Percentiles rank a stretch among this genome's conserved stretches.
Evolutionary conservation across 2,797 vertebrate genomes (phyloP).

Genomic region (Brotula barbata): DNA sequence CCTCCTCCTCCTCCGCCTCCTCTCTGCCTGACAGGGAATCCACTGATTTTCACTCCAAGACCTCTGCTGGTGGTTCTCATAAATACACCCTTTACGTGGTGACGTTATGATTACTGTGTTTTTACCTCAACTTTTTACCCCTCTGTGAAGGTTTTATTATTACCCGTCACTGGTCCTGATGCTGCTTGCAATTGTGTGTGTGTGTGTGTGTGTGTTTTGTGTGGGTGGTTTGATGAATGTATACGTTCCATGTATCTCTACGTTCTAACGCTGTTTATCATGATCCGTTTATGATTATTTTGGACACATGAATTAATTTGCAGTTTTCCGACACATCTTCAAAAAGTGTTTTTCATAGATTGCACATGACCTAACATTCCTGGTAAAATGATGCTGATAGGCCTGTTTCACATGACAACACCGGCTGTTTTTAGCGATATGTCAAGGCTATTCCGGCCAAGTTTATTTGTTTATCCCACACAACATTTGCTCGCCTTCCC

Average conservation of each 20-base stretch:
- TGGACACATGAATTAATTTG: too few relatives aligned
- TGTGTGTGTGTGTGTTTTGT: conserved; percentile 22
- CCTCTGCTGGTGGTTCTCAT: conserved; percentile 65
- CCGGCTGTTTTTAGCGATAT: too few relatives aligned
- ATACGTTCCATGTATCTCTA: neutral
- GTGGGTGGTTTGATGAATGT: conserved; percentile 17
- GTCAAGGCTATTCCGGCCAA: too few relatives aligned
- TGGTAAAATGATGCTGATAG: too few relatives aligned
- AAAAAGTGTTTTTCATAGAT: too few relatives aligned
- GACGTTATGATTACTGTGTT: conserved; percentile 35
- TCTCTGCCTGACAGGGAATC: conserved; percentile 3
- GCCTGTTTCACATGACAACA: too few relatives aligned
- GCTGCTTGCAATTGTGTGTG: conserved; percentile 28
- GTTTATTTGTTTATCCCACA: too few relatives aligned
- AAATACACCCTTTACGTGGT: conserved; percentile 42
- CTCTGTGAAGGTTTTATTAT: conserved; percentile 55
- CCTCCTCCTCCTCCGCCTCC: neutral
- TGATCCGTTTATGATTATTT: neutral
- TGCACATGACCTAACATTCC: too few relatives aligned
- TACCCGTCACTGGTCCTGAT: conserved; percentile 40
- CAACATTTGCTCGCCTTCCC: too few relatives aligned
- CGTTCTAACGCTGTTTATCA: neutral
- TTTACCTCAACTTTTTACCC: conserved; percentile 10
- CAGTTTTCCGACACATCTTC: too few relatives aligned
- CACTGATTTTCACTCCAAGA: conserved; percentile 38